phyloP scores from a whole-genome alignment of 2,888 invertebrate species.

The Ctenicera cuprea region DNA sequence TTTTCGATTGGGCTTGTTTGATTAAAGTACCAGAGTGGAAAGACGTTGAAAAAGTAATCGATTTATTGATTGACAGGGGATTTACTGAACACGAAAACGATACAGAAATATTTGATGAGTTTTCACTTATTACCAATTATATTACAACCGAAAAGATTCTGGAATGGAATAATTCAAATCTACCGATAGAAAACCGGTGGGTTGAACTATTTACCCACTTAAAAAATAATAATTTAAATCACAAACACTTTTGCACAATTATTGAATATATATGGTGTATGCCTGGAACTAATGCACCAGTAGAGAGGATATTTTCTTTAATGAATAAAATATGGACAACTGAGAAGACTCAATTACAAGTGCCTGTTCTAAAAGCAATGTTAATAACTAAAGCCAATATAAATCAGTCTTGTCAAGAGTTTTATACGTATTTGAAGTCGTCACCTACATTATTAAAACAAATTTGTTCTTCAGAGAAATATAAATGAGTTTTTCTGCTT shows the following conservation, averaged over 20 bases:
- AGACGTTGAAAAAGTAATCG: no score
- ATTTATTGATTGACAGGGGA: no score
- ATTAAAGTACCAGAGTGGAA: no score
- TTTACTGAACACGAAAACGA: no score
- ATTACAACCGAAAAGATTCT: no score
- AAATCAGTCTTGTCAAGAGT: neutral
- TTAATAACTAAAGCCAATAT: neutral
- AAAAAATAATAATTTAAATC: no score
- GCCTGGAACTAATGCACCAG: constrained; percentile 48
- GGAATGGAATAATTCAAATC: neutral
- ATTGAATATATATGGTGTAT: constrained; percentile 45
- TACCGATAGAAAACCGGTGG: no score
- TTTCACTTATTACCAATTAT: no score
- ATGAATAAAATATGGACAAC: constrained; percentile 35
- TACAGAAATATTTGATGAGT: no score
- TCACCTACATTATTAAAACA: constrained; percentile 40
- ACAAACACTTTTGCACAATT: neutral
- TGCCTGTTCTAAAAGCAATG: neutral
- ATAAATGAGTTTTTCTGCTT: no score
- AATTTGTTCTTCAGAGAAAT: constrained; percentile 19
- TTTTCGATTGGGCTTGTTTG: no score
- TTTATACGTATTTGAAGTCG: constrained; percentile 48
- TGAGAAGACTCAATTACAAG: constrained; percentile 18
- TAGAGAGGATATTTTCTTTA: constrained; percentile 49
- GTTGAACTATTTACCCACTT: no score